Evolutionary conservation across 1,140 invertebrate species (phyloP).

Genomic region (Bombyx mandarina): DNA sequence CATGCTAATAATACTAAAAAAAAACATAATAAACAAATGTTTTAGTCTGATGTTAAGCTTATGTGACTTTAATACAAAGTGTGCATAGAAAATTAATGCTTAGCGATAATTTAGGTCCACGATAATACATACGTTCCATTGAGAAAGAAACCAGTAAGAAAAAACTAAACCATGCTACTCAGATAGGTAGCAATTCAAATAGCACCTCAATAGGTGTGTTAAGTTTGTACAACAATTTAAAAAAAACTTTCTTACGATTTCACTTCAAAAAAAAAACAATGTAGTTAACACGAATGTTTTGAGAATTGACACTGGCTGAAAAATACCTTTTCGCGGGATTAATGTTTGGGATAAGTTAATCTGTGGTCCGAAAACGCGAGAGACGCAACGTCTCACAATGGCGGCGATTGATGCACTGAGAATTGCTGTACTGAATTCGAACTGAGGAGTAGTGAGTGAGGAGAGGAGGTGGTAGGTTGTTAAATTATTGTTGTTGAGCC

Average conservation of each 20-base stretch:
- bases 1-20: no score
- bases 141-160: slow-evolving; percentile 1
- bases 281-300: no score
- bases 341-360: slow-evolving; percentile 22
- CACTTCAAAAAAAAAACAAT: slow-evolving; percentile 1
- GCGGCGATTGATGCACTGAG: slow-evolving; percentile 31
- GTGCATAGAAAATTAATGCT: no score
- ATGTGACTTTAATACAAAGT: no score
- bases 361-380: slow-evolving; percentile 22
- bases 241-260: slow-evolving; percentile 1
- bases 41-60: no score
- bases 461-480: no score
- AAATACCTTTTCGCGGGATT: slow-evolving; percentile 37
- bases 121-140: background rate
- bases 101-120: no score
- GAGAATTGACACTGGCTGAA: slow-evolving; percentile 17
- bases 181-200: slow-evolving; percentile 20
- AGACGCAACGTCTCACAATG: slow-evolving; percentile 33
- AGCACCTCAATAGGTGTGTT: slow-evolving; percentile 15
- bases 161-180: slow-evolving; percentile 9
- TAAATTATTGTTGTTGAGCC: background rate
- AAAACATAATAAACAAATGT: no score
- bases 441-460: no score
- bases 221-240: background rate
- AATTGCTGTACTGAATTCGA: slow-evolving; percentile 1